Base-by-base conservation (phyloP, 2,888 invertebrate species). In the Latrodectus hesperus region DNA sequence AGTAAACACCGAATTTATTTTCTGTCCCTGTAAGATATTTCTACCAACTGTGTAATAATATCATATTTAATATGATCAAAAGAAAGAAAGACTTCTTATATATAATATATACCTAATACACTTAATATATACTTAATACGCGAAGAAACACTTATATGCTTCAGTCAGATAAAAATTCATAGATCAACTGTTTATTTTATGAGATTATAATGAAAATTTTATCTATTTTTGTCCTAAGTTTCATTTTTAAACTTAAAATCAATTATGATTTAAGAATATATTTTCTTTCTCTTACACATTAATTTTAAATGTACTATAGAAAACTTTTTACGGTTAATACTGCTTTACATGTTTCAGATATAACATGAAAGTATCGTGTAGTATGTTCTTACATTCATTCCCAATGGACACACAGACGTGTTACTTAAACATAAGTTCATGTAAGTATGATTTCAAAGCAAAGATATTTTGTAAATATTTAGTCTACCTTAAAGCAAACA, bases 341-440 rank as follows among this genome's bases (percentile, higher is more conserved):
- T 4, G 3, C 9, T 9, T 49, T 26, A 17, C 53, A 26, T 9
- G 38, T 86, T 86, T 75, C 51, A 88, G 88, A 49, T 83, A 83
- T 17, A 78, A 74, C 17, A 79, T 88, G 79, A 79, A 71, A 53
- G 74, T 88, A 12, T 26, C 64, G 1, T 88, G 88, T 26, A 53
- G 75, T 0, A 88, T 88, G 88, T n/a, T 38, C 4, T 67, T 88
- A 8, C 71, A 80, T 16, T 49, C 16, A 10, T 88, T 67, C 22
- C 88, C 88, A 8, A 83, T 88, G 83, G 88, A 88, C 49, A 84
- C 83, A 0, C 88, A 88, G 53, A 79, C 52, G 1, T 88, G 88
- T 64, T 71, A 53, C 12, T 55, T 88, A 4, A 71, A 73, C 14
- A 88, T 84, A 22, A 12, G 74, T n/a, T 88, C 79, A n/a, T n/a